Conservation (phyloP, 1,140 invertebrate species). For the Vollenhovia emeryi region DNA sequence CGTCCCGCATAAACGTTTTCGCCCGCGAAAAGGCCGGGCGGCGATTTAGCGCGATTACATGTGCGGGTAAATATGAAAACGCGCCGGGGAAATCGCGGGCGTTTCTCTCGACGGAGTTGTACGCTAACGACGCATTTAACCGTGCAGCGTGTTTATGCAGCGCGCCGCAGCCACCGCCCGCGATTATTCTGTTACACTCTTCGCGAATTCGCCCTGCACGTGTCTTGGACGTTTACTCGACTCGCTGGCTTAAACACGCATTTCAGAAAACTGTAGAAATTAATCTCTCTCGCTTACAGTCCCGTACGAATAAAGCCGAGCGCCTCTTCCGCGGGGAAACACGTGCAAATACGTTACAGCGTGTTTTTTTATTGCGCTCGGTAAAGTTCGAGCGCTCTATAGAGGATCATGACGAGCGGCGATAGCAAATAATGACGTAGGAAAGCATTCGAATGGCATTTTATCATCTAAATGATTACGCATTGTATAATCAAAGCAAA, state of each 20-base stretch:
- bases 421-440: background rate
- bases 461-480: background rate
- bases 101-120: background rate
- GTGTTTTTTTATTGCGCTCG: background rate
- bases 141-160: conserved; percentile 4
- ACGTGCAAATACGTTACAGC: background rate
- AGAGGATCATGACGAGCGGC: background rate
- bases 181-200: conserved; percentile 48
- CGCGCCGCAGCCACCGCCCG: background rate
- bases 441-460: background rate
- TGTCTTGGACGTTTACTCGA: conserved; percentile 50
- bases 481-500: background rate
- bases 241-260: conserved; percentile 35
- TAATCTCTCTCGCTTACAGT: conserved; percentile 25
- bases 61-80: conserved; percentile 42
- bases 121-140: conserved; percentile 36
- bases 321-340: too few species aligned
- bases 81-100: background rate
- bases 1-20: background rate
- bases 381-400: background rate
- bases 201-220: conserved; percentile 19
- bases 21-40: background rate
- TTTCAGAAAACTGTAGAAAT: conserved; percentile 33
- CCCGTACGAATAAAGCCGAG: background rate
- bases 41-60: conserved; percentile 40